phyloP scores from a whole-genome alignment of 1,140 invertebrate genomes.

The Sarcophaga peregrina region DNA sequence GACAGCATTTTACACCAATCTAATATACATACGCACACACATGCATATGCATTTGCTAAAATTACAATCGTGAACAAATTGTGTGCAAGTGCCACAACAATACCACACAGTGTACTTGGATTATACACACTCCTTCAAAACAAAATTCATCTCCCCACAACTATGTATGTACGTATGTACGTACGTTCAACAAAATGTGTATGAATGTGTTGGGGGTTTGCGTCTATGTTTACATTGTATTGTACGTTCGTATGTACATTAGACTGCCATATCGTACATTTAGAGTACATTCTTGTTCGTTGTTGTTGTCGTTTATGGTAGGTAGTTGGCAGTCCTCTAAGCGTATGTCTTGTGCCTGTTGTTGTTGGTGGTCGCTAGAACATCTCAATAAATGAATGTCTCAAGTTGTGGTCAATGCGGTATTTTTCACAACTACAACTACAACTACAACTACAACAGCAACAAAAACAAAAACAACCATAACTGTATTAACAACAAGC shows the following conservation, averaged over 20 bases:
- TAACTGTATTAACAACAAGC: not conserved
- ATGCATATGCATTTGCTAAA: not conserved
- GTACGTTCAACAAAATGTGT: not conserved
- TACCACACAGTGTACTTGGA: slow-evolving; percentile 31
- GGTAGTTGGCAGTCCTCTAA: not conserved
- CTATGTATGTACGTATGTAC: too few species aligned
- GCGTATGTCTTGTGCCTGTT: not conserved
- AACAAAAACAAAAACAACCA: not conserved
- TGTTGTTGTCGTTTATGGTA: not conserved
- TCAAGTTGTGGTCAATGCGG: slow-evolving; percentile 35
- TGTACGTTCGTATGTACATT: not conserved
- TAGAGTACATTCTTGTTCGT: not conserved
- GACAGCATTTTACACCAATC: too few species aligned
- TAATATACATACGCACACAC: not conserved
- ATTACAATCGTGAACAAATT: slow-evolving; percentile 31
- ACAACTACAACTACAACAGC: not conserved
- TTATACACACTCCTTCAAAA: slow-evolving; percentile 2
- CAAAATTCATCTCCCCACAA: not conserved
- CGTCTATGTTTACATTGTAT: not conserved
- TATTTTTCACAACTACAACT: not conserved
- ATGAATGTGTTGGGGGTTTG: not conserved
- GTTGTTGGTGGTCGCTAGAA: not conserved
- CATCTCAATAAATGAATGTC: slow-evolving; percentile 22
- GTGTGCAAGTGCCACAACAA: slow-evolving; percentile 36
- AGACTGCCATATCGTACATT: not conserved